Evolutionary conservation across 2,888 invertebrate species (phyloP), one percentile per base, ranked within the genome.

Genomic region (Petrolisthes cinctipes): DNA sequence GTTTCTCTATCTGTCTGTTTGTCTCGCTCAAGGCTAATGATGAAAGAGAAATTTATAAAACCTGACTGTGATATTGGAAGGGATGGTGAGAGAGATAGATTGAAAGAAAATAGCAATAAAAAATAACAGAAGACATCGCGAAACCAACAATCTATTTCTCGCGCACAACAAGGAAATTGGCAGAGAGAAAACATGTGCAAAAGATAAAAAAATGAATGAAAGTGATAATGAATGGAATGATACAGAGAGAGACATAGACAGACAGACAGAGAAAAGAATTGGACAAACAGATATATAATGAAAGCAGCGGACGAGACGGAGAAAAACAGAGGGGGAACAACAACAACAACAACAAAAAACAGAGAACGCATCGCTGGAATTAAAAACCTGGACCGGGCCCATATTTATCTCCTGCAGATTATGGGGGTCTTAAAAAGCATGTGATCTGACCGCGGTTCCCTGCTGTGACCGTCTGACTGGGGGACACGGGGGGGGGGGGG

Each of bases 391-490:
- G 71, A 71, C 71, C 1, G 17, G 71, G n/a, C 14, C 71, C 6
- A 71, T 71, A 71, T 71, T 71, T 71, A 71, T 6, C 71, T 20
- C n/a, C 14, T 1, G 17, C 71, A 71, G 71, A 71, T 71, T 71
- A 71, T 71, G 20, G 71, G 37, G 71, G 71, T 71, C 71, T 71
- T 71, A 71, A 71, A 71, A 71, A 71, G 17, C 20, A 20, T 71
- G n/a, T 71, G 71, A 71, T 71, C 71, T 20, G 17, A 20, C 20
- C 71, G 71, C 20, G 71, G 71, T 71, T 71, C 71, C 71, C 61
- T 20, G 6, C n/a, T 1, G 14, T 14, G 71, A 20, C 71, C 71
- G 11, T 11, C 6, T 71, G 61, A 61, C 61, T 2, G 61, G 61
- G 61, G 61, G 61, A 17, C 11, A 17, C 11, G 61, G 61, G 61